Conservation (phyloP, 2,888 invertebrate species). For the Lasioglossum morio region DNA sequence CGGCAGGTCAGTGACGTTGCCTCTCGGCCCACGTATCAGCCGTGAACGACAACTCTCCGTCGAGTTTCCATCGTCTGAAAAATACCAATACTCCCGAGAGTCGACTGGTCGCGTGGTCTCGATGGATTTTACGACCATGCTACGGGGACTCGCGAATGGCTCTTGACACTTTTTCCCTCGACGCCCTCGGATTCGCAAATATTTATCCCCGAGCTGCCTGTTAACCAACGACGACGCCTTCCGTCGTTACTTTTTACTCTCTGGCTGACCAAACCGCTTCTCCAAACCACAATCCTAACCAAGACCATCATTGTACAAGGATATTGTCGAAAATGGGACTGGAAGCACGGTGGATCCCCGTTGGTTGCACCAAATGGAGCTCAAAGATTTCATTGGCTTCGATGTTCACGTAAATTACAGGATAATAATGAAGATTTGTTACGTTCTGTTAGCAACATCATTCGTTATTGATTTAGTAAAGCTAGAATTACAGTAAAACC, state of each 20-base stretch:
- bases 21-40: constrained; percentile 63
- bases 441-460: background rate
- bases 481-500: background rate
- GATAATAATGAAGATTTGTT: background rate
- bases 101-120: constrained; percentile 36
- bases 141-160: background rate
- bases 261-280: background rate
- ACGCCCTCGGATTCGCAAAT: constrained; percentile 45
- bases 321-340: background rate
- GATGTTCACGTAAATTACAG: background rate
- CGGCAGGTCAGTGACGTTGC: constrained; percentile 70
- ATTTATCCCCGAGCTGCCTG: constrained; percentile 33
- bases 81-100: constrained; percentile 9
- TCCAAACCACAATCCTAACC: background rate
- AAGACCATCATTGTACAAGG: background rate
- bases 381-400: background rate
- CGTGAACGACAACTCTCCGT: constrained; percentile 41
- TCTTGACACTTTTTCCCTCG: constrained; percentile 11
- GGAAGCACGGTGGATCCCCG: background rate
- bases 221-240: background rate
- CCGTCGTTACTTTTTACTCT: constrained; percentile 1
- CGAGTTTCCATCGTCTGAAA: constrained; percentile 22
- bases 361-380: background rate
- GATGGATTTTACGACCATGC: constrained; percentile 49
- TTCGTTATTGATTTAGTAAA: background rate